Percentiles rank a stretch among this genome's conserved stretches.
phyloP scores from a whole-genome alignment of 64 coral and sea anemone genomes.

The Trachythela sp. region DNA sequence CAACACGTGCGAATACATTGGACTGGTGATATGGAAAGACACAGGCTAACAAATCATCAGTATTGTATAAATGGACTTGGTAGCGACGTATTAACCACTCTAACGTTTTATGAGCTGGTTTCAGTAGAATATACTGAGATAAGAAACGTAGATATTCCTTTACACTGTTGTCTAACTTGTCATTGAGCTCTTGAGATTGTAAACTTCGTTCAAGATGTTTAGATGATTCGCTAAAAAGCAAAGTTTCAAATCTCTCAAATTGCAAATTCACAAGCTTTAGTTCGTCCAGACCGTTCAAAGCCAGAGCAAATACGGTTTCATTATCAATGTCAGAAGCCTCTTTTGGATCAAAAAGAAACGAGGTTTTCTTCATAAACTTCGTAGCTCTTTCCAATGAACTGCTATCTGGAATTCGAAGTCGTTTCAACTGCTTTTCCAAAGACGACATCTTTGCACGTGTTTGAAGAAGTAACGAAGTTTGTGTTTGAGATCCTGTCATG shows the following conservation, averaged over 20 bases:
- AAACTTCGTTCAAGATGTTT: conserved; percentile 71
- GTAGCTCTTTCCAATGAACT: conserved; percentile 53
- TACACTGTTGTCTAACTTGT: conserved; percentile 69
- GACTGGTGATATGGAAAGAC: conserved; percentile 87
- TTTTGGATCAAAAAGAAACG: conserved; percentile 83
- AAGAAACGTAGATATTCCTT: conserved; percentile 63
- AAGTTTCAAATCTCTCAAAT: conserved; percentile 56
- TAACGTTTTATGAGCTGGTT: conserved; percentile 82
- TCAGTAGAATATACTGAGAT: conserved; percentile 88
- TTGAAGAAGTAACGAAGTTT: too few species aligned
- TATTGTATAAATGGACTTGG: conserved; percentile 66
- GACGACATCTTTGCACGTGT: conserved; percentile 73
- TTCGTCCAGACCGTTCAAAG: conserved; percentile 84
- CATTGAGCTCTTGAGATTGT: conserved; percentile 73
- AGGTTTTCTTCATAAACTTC: conserved; percentile 65
- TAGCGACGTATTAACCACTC: conserved; percentile 94
- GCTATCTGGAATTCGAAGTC: conserved; percentile 82
- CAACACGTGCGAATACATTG: conserved; percentile 78
- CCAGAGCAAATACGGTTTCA: conserved; percentile 86
- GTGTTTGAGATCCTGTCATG: too few species aligned
- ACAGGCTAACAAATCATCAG: conserved; percentile 65
- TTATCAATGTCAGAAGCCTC: conserved; percentile 92
- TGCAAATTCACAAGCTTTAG: conserved; percentile 64
- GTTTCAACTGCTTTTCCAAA: conserved; percentile 76
- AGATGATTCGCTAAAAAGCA: conserved; percentile 73